These are phyloP conservation scores for Isurus oxyrinchus DNA, from an alignment of 2,113 vertebrate species.

Conservation along the genomic window DNA sequence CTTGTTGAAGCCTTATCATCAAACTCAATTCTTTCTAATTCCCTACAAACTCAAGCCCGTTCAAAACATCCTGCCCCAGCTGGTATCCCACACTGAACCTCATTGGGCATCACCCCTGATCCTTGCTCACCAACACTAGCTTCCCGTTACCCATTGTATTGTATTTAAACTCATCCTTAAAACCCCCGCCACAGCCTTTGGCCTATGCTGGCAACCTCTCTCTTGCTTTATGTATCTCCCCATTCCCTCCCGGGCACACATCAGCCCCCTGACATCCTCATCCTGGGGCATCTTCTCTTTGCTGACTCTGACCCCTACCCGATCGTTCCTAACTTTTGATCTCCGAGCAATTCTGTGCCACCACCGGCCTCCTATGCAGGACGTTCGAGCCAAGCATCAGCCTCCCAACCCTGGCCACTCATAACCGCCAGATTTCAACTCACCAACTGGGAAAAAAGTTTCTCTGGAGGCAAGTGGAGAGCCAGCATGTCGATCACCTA, in stretches of 20 bases:
- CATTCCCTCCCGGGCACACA: not conserved
- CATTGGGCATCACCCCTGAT: too few species aligned
- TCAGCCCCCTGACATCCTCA: not conserved
- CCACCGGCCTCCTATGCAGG: not conserved
- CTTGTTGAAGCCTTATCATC: too few species aligned
- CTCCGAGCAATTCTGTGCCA: not conserved
- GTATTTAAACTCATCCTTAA: too few species aligned
- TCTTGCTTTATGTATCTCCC: not conserved
- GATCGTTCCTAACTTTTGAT: not conserved
- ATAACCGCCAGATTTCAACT: slow-evolving; percentile 39
- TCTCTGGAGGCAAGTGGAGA: slow-evolving; percentile 76
- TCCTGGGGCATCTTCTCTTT: not conserved
- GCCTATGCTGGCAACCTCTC: too few species aligned
- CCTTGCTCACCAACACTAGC: too few species aligned
- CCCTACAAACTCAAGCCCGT: too few species aligned
- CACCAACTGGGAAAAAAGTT: slow-evolving; percentile 73
- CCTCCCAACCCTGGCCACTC: not conserved
- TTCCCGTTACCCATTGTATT: too few species aligned
- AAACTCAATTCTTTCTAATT: too few species aligned
- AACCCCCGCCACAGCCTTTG: too few species aligned
- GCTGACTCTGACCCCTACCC: not conserved
- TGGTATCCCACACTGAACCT: too few species aligned
- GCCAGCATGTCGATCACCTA: slow-evolving; percentile 82
- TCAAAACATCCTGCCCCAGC: too few species aligned
- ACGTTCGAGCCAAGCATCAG: not conserved